Base-by-base conservation (phyloP, 2,888 invertebrate genomes). In the Lycaena phlaeas region DNA sequence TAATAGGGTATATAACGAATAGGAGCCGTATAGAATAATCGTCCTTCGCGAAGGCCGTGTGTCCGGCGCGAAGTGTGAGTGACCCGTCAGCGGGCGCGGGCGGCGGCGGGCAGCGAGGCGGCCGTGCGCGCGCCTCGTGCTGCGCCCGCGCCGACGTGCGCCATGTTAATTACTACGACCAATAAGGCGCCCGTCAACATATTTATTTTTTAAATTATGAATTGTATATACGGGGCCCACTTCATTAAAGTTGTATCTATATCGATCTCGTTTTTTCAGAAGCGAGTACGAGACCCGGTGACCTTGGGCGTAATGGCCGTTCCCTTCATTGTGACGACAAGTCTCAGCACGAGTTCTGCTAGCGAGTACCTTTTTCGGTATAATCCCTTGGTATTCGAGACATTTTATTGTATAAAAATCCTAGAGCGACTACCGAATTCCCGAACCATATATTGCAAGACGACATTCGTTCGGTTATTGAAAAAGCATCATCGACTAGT, bases 151-250 rank as follows among this genome's bases (percentile, higher is more conserved):
- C 62, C 57, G 59, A 59, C 61, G 47, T 59, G 60, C 63, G 65
- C 72, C 69, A 69, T 68, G 66, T 73, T 78, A 82, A 82, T 82
- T 81, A 77, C 74, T 64, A 68, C 68, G 53, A 69, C 74, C 78
- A 74, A 75, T 79, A 81, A 75, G 71, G 70, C 65, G 70, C 66
- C 66, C 61, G 63, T 72, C 76, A 68, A 75, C 68, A 68, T 73
- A 65, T 64, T 70, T 68, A 62, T 67, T 72, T 70, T 49, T 71
- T 58, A 64, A 61, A 63, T 65, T 68, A 70, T 67, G 64, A 68
- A 70, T 71, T 59, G 59, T 58, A 61, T 29, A 29, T 34, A 34
- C 31, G 31, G 64, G 64, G 65, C 59, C 52, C 52, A 64, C 66
- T 66, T 70, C 60, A 68, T 70, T 74, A 69, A 68, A 17, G 25